Evolutionary conservation across 2,888 invertebrate species (phyloP), one percentile per base, ranked within the genome.

Genomic region (Scaptomyza cyrtandrae): DNA sequence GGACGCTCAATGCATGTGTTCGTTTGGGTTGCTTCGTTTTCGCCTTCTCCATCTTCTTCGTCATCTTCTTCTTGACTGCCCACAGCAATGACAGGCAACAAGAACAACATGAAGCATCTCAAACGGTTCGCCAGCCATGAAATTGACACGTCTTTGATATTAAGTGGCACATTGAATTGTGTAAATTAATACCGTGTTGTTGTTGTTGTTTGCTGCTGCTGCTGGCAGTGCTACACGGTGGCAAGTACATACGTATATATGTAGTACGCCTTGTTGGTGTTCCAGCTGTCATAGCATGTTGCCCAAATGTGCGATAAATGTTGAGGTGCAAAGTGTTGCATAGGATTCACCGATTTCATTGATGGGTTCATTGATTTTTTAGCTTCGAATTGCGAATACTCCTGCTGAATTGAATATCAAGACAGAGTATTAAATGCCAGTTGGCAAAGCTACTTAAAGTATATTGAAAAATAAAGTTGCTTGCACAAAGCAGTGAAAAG

Each of bases 101-200:
- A 46, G 16, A 62, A n/a, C 16, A 61, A 46, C 56, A 63, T 39
- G 33, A 71, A 45, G 59, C 63, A 49, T 52, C 62, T 71, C 69
- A 60, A 78, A 75, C 62, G 80, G 76, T 86, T 83, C 83, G 86
- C 84, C 81, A 88, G 75, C 84, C 86, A 79, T 88, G 81, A 86
- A 88, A 85, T 84, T 88, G 85, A 86, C 85, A 85, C 85, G 88
- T 88, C 86, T 84, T 86, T 75, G 81, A 76, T 75, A 83, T 88
- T 78, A 85, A 85, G 86, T 88, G 88, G 69, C 88, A 76, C 88
- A 83, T 87, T 87, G 88, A 85, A 83, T 83, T 79, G 88, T 82
- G 71, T 82, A 83, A 83, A 87, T 83, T 87, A 83, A 83, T 80
- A 84, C 76, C 41, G 24, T 60, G 59, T 49, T 62, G 69, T 79